Base-by-base conservation (phyloP, 1,140 invertebrate genomes). In the Marisa cornuarietis region DNA sequence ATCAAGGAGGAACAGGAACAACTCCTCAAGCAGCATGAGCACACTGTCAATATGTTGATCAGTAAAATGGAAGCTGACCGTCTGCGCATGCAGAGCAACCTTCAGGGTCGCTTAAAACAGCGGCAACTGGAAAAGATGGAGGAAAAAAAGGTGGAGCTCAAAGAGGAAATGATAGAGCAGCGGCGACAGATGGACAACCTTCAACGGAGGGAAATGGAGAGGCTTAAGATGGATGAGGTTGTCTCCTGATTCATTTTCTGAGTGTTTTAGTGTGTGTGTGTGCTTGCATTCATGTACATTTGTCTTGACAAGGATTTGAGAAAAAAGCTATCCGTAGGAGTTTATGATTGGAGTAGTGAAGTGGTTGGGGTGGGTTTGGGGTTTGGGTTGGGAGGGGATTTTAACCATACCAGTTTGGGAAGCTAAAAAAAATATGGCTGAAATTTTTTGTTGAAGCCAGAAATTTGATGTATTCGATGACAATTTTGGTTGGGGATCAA, bases 31-130 rank as follows among this genome's bases (percentile, higher is more conserved):
- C 87, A 89, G 69, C 87, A 90, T 63, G 84, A 90, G 61, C 82
- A 83, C 72, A 85, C 87, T 78, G 72, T 88, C 13, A 84, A 90
- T 74, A 85, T 82, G 58, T 79, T 89, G 49, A 79, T 88, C 49
- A 87, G 87, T 81, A 88, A 86, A 74, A 87, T 90, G 82, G 88
- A 90, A 54, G 87, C 88, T 0, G 89, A 90, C 83, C 82, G 85
- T 61, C 82, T 90, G 62, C 82, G 89, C n/a, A 89, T 88, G 86
- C 85, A 89, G 83, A 88, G 85, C 79, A 86, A 82, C 63, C 84
- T 90, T 13, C 86, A 89, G 82, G 88, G 90, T 42, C 81, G 85
- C 52, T 79, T 90, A 26, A 85, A 85, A 79, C 87, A 87, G 81
- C 80, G 85, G 71, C 81, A 82, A 20, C 84, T 86, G 68, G 87